These are phyloP conservation scores for Acronicta psi DNA, from an alignment of 2,888 invertebrate genomes.

Conservation along the genomic window DNA sequence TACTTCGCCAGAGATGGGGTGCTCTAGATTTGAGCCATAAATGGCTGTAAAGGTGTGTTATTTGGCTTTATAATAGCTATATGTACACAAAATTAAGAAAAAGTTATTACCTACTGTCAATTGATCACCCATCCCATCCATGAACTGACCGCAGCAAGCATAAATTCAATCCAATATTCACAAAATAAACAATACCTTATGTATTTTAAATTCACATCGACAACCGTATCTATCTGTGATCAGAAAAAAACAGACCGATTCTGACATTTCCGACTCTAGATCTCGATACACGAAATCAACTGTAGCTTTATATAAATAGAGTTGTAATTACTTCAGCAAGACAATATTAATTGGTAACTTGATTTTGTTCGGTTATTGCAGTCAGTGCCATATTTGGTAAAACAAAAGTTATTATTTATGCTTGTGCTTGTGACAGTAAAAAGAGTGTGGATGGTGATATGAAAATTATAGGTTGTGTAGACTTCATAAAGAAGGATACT, in stretches of 20 bases:
- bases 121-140: no score
- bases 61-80: no score
- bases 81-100: no score
- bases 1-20: no score
- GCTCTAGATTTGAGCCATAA: no score
- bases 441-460: slow-evolving; percentile 20
- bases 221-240: background rate
- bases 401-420: slow-evolving; percentile 32
- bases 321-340: slow-evolving; percentile 1
- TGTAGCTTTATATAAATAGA: rapidly evolving
- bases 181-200: background rate
- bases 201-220: background rate
- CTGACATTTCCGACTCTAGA: slow-evolving; percentile 29
- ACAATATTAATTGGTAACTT: slow-evolving; percentile 26
- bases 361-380: slow-evolving; percentile 24
- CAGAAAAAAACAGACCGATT: background rate
- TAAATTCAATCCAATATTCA: no score
- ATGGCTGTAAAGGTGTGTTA: no score
- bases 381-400: slow-evolving; percentile 37
- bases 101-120: no score
- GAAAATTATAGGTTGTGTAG: slow-evolving; percentile 27
- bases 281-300: background rate
- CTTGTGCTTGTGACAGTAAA: slow-evolving; percentile 25
- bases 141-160: no score
- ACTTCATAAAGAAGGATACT: no score